Evolutionary conservation across 2,113 vertebrate genomes (phyloP), one percentile per base, ranked within the genome.

Genomic region (Microtus montanus): DNA sequence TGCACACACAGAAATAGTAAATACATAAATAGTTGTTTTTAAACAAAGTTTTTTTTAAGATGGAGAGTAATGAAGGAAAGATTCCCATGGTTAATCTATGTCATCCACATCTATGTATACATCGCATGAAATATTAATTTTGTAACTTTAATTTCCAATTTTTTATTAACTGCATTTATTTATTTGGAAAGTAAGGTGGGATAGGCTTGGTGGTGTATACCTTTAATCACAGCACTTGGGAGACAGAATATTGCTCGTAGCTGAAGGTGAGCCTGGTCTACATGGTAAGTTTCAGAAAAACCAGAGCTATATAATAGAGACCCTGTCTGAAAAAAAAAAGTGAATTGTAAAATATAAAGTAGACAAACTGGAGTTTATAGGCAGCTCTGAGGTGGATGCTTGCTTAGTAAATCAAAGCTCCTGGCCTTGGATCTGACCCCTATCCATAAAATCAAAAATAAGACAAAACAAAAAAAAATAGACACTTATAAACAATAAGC

Each of bases 131-230:
- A 77, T 95, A 54, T 0, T 74, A 77, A 24, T 80, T 90, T 93
- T 88, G 28, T 85, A 78, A 14, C 90, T 90, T 54, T 88, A 54
- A 61, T 85, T 91, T 97, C 88, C 44, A 91, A 44, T 86, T 63
- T 93, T 49, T 89, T 41, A 22, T 33, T 28, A 74, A 74, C 30
- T 44, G 22, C 54, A 58, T n/a, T 20, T 58, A 77, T 17, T 90
- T 49, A 68, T 47, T 68, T 87, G 19, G 52, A 87, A 70, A 70
- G 19, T 52, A 66, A n/a, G 70, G 70, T 70, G 66, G 35, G 12
- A 24, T 83, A 38, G 79, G n/a, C 54, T 83, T 83, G 24, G 22
- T 61, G 11, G 12, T 61, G 4, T 15, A 61, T 5, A 38, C 35
- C n/a, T 61, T 61, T 61, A 82, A 38, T 82, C 54, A 82, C 54